Evolutionary conservation across 2,888 invertebrate species (phyloP), one percentile per base, ranked within the genome.

Genomic region (Dinocampus coccinellae): DNA sequence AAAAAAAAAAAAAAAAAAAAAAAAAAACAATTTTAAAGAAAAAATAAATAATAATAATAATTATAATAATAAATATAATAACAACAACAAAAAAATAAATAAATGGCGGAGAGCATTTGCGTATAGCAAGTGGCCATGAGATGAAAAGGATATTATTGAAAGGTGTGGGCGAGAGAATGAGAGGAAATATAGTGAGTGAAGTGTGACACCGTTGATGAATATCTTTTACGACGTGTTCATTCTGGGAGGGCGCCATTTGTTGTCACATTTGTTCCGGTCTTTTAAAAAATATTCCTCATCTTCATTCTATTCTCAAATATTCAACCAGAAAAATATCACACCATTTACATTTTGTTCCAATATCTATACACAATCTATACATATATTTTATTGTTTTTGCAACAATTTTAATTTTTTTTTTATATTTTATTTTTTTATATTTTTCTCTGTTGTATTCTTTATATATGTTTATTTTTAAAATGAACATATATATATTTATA

Each of bases 191-290:
- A 52, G 70, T 71, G 53, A 71, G 55, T 61, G 70, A 66, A n/a
- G n/a, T n/a, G n/a, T 53, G 66, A 33, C 29, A 52, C 4, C 11
- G 33, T 10, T 57, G 36, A 63, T 42, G 26, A 58, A 26, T 68
- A 53, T 24, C 34, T 58, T 47, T 11, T 22, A 24, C 60, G 52
- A 52, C 58, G 26, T 58, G 34, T 36, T 60, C 65, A 36, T 52
- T 67, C 29, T 66, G 68, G 70, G 73, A 67, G 70, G 72, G 70
- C 53, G 75, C 76, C 75, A 80, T 80, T 80, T 80, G 78, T 79
- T 75, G 78, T 70, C 61, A 16, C 47, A 79, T 80, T 75, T 36
- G 78, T 76, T 77, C 74, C 78, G 77, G 77, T 76, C 73, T 73
- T 75, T 75, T 70, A 72, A 71, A n/a, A 60, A 53, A 20, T 36